Percentiles rank a stretch among this genome's conserved stretches.
Conservation (phyloP, 2,797 vertebrate species). For the Cichlasoma orientale region DNA sequence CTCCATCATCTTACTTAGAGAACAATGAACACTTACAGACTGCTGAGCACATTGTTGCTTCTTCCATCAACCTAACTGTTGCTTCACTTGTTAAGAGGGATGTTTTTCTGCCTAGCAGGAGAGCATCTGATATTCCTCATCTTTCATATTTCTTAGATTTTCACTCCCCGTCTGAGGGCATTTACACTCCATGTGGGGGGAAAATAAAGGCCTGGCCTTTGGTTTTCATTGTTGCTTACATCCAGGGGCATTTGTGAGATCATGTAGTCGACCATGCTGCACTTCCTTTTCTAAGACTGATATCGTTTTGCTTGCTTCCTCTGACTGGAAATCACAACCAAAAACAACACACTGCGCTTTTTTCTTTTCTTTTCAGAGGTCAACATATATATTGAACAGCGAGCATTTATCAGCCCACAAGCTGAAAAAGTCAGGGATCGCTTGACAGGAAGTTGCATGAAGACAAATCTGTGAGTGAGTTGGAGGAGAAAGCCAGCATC, state of each 20-base stretch:
- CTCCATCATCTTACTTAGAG: background rate
- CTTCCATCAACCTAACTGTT: background rate
- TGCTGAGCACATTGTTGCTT: background rate
- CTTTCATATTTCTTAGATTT: background rate
- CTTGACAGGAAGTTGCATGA: background rate
- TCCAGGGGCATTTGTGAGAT: too few species aligned
- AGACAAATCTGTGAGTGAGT: background rate
- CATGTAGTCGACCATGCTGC: too few species aligned
- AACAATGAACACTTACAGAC: background rate
- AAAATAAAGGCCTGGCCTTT: background rate
- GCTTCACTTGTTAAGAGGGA: background rate
- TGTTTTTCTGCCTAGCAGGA: background rate
- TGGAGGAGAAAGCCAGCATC: background rate
- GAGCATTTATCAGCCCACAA: background rate
- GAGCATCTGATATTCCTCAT: background rate
- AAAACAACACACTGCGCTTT: accelerated
- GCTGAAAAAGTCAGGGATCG: accelerated
- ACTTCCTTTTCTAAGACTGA: background rate
- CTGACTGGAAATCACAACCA: background rate
- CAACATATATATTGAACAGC: background rate
- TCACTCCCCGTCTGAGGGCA: background rate
- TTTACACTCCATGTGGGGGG: background rate
- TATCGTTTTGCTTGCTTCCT: background rate
- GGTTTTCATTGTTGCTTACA: background rate
- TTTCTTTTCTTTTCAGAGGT: background rate